phyloP scores from a whole-genome alignment of 2,888 invertebrate species.

The Mythimna impura region DNA sequence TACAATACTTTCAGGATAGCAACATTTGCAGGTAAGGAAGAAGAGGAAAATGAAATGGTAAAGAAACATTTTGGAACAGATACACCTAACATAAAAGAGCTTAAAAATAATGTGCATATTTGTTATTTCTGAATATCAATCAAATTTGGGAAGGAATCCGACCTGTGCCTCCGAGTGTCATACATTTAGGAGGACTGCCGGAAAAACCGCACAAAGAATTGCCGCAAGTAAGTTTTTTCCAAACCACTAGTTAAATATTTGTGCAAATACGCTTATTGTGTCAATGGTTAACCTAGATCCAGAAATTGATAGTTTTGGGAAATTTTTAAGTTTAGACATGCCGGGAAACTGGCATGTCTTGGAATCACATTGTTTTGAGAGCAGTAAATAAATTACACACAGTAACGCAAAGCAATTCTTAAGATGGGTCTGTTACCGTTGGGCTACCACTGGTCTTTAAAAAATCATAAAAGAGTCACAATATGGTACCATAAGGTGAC shows the following conservation, averaged over 20 bases:
- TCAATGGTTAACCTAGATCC: no score
- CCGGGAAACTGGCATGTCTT: no score
- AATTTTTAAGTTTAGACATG: no score
- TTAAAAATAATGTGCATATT: conserved; percentile 71
- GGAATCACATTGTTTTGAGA: no score
- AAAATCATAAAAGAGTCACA: no score
- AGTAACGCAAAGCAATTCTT: no score
- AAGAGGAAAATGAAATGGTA: conserved; percentile 58
- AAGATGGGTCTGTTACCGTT: no score
- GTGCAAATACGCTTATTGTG: no score
- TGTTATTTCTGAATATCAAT: conserved; percentile 82
- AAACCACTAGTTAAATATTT: not conserved
- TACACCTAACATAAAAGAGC: conserved; percentile 60
- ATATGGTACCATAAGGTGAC: no score
- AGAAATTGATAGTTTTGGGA: no score
- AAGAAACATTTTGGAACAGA: conserved; percentile 67
- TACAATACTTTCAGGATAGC: conserved; percentile 59
- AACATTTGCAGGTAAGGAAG: conserved; percentile 37
- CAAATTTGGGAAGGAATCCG: conserved; percentile 75
- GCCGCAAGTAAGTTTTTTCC: conserved; percentile 35
- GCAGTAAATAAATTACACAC: no score
- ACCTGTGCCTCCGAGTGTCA: conserved; percentile 75
- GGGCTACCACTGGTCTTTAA: no score
- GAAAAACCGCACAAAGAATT: conserved; percentile 44
- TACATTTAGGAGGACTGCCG: not conserved